Conservation (phyloP, 1,140 invertebrate genomes). For the Tetraneura akinire region DNA sequence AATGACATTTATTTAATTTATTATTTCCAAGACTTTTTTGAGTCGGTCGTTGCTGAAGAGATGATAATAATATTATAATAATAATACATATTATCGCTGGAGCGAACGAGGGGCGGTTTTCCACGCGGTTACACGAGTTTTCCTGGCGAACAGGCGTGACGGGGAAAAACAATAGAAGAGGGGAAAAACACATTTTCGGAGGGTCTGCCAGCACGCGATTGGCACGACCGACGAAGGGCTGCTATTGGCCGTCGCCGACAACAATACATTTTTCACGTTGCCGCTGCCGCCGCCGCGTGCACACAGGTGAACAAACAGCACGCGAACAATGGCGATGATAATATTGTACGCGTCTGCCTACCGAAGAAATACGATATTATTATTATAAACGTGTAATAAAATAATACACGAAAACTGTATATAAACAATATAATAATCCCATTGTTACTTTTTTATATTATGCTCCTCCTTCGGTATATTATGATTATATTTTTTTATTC, state of each 20-base stretch:
- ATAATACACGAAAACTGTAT: too few relatives aligned
- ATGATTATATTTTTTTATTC: too few relatives aligned
- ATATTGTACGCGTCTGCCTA: conserved; percentile 3
- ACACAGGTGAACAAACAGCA: conserved; percentile 3
- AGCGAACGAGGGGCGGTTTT: conserved; percentile 3
- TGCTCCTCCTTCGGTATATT: conserved; percentile 4
- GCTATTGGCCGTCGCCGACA: conserved; percentile 39
- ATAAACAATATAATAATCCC: not conserved
- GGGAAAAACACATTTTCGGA: conserved; percentile 29
- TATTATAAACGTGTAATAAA: not conserved
- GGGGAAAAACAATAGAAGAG: not conserved
- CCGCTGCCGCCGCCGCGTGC: not conserved
- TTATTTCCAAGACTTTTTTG: too few relatives aligned
- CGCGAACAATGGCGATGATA: conserved; percentile 3
- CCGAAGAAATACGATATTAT: not conserved
- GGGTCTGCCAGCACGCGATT: conserved; percentile 42
- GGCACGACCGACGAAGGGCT: conserved; percentile 38
- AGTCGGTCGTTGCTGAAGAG: too few relatives aligned
- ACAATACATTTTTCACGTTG: conserved; percentile 48
- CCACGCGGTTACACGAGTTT: not conserved
- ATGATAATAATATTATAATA: too few relatives aligned
- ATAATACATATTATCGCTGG: too few relatives aligned
- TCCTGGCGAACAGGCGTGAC: conserved; percentile 13
- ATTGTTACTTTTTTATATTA: not conserved
- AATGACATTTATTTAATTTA: too few relatives aligned